Percentiles rank a stretch among this genome's conserved stretches.
Conservation (phyloP, 2,888 invertebrate genomes). For the Drosophila flavopinicola region DNA sequence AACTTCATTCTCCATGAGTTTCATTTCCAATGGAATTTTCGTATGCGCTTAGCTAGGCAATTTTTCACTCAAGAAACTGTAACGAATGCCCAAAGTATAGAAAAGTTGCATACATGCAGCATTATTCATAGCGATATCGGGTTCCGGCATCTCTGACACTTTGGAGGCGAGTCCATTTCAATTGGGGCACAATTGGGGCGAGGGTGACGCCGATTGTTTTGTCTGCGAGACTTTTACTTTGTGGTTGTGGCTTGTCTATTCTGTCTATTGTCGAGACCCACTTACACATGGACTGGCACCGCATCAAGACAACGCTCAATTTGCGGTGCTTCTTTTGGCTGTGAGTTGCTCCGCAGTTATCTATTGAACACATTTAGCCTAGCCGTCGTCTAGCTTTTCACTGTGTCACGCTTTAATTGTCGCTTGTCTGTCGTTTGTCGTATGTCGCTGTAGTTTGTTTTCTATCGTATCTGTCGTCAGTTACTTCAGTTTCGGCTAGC, state of each 20-base stretch:
- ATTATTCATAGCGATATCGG: slow-evolving; percentile 47
- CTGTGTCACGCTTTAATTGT: slow-evolving; percentile 61
- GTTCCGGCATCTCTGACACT: slow-evolving; percentile 40
- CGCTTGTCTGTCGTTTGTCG: slow-evolving; percentile 45
- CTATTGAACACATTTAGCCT: slow-evolving; percentile 57
- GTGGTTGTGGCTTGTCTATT: slow-evolving; percentile 6
- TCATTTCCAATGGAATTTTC: slow-evolving; percentile 28
- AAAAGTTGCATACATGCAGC: slow-evolving; percentile 2
- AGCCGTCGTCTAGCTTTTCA: slow-evolving; percentile 40
- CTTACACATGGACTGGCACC: slow-evolving; percentile 10
- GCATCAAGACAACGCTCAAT: slow-evolving; percentile 40
- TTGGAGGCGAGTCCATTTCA: slow-evolving; percentile 38
- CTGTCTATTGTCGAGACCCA: slow-evolving; percentile 34
- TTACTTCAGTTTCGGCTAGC: slow-evolving; percentile 42
- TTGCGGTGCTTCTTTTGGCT: slow-evolving; percentile 38
- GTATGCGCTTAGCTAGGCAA: slow-evolving; percentile 27
- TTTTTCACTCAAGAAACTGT: slow-evolving; percentile 27
- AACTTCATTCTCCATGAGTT: background rate
- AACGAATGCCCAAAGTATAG: slow-evolving; percentile 20
- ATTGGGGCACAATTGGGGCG: slow-evolving; percentile 30
- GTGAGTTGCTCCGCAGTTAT: slow-evolving; percentile 32
- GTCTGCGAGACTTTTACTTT: slow-evolving; percentile 38
- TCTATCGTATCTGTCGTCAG: slow-evolving; percentile 54
- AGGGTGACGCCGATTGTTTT: slow-evolving; percentile 31
- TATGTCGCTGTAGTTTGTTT: too few relatives aligned